A percentile compares a stretch with the other conserved stretches of the same genome.
Conservation (phyloP, 2,888 invertebrate species). For the Cheilosia variabilis region DNA sequence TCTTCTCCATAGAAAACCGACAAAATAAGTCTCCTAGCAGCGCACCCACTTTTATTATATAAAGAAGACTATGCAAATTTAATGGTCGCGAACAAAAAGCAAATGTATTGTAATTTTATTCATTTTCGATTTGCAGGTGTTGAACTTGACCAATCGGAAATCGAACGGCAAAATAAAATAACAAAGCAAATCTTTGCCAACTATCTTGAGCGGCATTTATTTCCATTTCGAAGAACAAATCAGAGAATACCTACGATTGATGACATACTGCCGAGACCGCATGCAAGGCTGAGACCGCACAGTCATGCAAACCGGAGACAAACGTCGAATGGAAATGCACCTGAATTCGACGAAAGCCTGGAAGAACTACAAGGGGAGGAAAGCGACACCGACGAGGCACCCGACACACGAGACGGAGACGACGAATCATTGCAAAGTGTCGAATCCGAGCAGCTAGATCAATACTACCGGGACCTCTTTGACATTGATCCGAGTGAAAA, state of each 20-base stretch:
- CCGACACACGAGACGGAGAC: conserved; percentile 80
- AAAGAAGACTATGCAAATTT: not conserved
- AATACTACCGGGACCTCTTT: conserved; percentile 85
- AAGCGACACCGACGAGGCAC: conserved; percentile 51
- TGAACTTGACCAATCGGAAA: conserved; percentile 85
- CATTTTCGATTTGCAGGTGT: conserved; percentile 76
- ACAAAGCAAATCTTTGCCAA: conserved; percentile 91
- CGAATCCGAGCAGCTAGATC: conserved; percentile 89
- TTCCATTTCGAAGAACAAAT: conserved; percentile 85
- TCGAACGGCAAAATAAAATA: conserved; percentile 90
- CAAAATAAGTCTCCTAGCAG: too few relatives aligned
- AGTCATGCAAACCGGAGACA: conserved; percentile 50
- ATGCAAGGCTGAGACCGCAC: not conserved
- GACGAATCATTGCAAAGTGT: conserved; percentile 88
- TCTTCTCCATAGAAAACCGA: not conserved
- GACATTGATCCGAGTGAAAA: conserved; percentile 82
- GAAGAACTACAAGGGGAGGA: conserved; percentile 78
- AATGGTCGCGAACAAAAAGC: not conserved
- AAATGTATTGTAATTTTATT: not conserved
- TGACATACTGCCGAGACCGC: conserved; percentile 86
- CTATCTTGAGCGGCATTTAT: conserved; percentile 88
- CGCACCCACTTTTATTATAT: too few relatives aligned
- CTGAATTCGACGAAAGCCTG: conserved; percentile 71
- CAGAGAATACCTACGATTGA: conserved; percentile 86
- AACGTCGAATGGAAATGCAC: conserved; percentile 41